phyloP scores from a whole-genome alignment of 1,140 invertebrate species.

The Riptortus pedestris region DNA sequence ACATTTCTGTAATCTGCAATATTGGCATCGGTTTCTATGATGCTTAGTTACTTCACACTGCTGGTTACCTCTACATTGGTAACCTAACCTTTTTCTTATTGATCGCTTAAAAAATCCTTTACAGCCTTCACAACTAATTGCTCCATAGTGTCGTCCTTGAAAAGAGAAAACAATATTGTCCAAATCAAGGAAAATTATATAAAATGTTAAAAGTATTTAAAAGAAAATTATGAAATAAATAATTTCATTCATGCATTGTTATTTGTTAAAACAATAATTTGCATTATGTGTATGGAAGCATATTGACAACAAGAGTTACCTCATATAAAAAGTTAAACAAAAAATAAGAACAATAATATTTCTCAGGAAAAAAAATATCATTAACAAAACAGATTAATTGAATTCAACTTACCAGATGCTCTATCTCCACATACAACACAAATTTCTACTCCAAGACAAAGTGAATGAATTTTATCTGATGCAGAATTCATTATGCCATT shows the following conservation, averaged over 20 bases:
- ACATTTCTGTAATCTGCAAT: slow-evolving; percentile 94
- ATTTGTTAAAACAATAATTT: too few species aligned
- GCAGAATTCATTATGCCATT: slow-evolving; percentile 24
- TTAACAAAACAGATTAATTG: too few species aligned
- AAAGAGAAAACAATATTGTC: slow-evolving; percentile 20
- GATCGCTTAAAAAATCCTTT: slow-evolving; percentile 88
- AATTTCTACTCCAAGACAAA: slow-evolving; percentile 57
- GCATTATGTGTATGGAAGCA: too few species aligned
- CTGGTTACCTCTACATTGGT: slow-evolving; percentile 87
- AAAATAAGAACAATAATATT: too few species aligned
- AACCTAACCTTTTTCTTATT: slow-evolving; percentile 89
- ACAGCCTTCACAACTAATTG: slow-evolving; percentile 86
- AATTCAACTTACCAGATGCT: slow-evolving; percentile 61
- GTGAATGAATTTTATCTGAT: slow-evolving; percentile 31
- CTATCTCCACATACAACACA: slow-evolving; percentile 91
- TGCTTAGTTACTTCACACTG: slow-evolving; percentile 96
- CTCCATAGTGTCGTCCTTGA: slow-evolving; percentile 80
- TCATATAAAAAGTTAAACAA: too few species aligned
- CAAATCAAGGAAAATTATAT: background rate
- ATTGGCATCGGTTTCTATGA: slow-evolving; percentile 93
- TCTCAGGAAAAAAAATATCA: too few species aligned
- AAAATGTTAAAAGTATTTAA: slow-evolving; percentile 12
- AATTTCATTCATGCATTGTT: background rate
- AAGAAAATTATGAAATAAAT: background rate
- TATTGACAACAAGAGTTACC: too few species aligned